Evolutionary conservation across 92 coral and sea anemone species (phyloP), one percentile per base, ranked within the genome.

Genomic region (Diadumene lineata): DNA sequence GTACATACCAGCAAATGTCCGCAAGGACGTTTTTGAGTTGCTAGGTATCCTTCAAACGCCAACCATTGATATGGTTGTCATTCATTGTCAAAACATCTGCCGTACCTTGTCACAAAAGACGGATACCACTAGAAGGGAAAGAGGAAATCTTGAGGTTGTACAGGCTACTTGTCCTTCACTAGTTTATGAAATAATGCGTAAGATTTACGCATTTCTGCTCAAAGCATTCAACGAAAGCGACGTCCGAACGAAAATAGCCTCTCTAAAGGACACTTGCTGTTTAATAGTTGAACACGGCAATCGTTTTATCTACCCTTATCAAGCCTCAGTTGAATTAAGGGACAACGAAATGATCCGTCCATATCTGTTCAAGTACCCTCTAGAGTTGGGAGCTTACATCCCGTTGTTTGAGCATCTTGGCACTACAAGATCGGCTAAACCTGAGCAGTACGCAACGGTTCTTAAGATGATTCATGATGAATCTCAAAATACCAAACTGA

Each of bases 371-470:
- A 60, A 77, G 53, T 16, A 76, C 31, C 97, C 90, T 19, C 70
- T 17, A 10, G 64, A 69, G 25, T 31, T 87, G 28, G 92, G 83
- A 27, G 51, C 57, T 28, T 91, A 57, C 69, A 78, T 61, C 18
- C 60, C 50, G 16, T 9, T 87, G 34, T 81, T 87, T 81, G 62
- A 57, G 29, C 56, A 38, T 9, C 67, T 91, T 31, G 97, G 97
- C 4, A 77, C 87, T 22, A 73, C 92, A 9, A 69, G 66, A 31
- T 66, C 55, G 11, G 90, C 63, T 7, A 72, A 76, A 24, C 58
- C 83, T 23, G 64, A 56, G 2, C 92, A 91, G 56, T 88, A 84
- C 23, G 87, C 97, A 1, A 72, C 73, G 80, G 90, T 90, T 53
- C 72, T 87, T 43, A 73, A 66, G 25, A 75, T 43, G 77, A 44